Percentiles rank a stretch among this genome's conserved stretches.
These are phyloP conservation scores for Troides aeacus DNA, from an alignment of 2,888 invertebrate species.

Conservation along the genomic window DNA sequence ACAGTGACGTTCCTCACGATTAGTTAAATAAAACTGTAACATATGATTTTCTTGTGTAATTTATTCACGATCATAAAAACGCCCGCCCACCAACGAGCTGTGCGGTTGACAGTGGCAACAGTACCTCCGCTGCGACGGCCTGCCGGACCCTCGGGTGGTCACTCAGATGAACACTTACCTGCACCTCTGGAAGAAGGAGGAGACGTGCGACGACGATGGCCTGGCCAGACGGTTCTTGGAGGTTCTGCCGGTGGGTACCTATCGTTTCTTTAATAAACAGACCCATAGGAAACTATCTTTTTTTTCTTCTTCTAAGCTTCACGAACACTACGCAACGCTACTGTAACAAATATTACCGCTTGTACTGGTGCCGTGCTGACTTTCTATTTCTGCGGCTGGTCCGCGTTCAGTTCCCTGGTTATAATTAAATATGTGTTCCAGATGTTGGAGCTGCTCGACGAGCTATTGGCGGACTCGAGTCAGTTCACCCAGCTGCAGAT, in stretches of 20 bases:
- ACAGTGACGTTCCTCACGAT: too few species aligned
- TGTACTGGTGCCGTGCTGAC: too few species aligned
- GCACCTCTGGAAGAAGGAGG: constrained; percentile 73
- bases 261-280: too few species aligned
- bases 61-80: too few species aligned
- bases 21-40: too few species aligned
- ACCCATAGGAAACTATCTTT: neutral
- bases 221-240: constrained; percentile 70
- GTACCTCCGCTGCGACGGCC: constrained; percentile 80
- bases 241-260: constrained; percentile 66
- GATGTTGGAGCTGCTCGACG: constrained; percentile 77
- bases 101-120: constrained; percentile 74
- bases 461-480: constrained; percentile 66
- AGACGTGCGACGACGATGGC: constrained; percentile 61
- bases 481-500: constrained; percentile 55
- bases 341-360: too few species aligned
- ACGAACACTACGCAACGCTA: too few species aligned
- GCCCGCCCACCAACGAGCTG: too few species aligned
- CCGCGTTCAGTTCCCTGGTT: too few species aligned
- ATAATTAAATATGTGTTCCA: constrained; percentile 41
- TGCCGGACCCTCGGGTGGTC: constrained; percentile 79
- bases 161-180: constrained; percentile 81
- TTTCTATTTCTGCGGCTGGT: too few species aligned
- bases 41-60: too few species aligned
- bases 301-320: neutral